Evolutionary conservation across 1,140 invertebrate genomes (phyloP).

Genomic region (Polypedilum pembai): DNA sequence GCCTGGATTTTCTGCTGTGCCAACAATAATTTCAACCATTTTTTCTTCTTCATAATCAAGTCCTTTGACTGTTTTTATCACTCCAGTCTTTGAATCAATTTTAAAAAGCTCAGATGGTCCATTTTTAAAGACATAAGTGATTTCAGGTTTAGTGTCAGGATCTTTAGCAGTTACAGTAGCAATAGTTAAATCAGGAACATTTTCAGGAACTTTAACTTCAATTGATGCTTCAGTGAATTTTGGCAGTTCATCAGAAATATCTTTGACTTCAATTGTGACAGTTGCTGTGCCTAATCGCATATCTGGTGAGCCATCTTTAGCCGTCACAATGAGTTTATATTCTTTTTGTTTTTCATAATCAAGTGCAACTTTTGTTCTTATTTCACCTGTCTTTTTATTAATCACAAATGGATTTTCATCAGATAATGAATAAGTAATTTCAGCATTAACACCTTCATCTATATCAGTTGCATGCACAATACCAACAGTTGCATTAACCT

Average conservation of each 20-base stretch:
- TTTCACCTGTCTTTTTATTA: constrained; percentile 68
- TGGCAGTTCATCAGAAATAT: constrained; percentile 78
- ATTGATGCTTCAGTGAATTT: constrained; percentile 66
- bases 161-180: constrained; percentile 63
- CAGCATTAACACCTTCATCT: constrained; percentile 62
- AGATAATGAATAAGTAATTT: constrained; percentile 63
- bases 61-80: constrained; percentile 63
- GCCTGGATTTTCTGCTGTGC: constrained; percentile 70
- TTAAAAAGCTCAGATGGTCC: constrained; percentile 71
- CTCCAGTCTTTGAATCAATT: constrained; percentile 69
- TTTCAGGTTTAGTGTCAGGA: constrained; percentile 68
- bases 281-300: constrained; percentile 77
- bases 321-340: constrained; percentile 78
- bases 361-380: constrained; percentile 64
- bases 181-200: constrained; percentile 65
- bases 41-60: constrained; percentile 71
- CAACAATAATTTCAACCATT: constrained; percentile 66
- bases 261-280: constrained; percentile 65
- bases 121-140: constrained; percentile 77
- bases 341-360: constrained; percentile 78
- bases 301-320: constrained; percentile 78
- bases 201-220: constrained; percentile 73
- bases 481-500: constrained; percentile 61
- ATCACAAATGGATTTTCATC: constrained; percentile 69
- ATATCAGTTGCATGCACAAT: constrained; percentile 74